A percentile compares a stretch with the other conserved stretches of the same genome.
Evolutionary conservation across 2,113 vertebrate genomes (phyloP).

Genomic region (Anseranas semipalmata): DNA sequence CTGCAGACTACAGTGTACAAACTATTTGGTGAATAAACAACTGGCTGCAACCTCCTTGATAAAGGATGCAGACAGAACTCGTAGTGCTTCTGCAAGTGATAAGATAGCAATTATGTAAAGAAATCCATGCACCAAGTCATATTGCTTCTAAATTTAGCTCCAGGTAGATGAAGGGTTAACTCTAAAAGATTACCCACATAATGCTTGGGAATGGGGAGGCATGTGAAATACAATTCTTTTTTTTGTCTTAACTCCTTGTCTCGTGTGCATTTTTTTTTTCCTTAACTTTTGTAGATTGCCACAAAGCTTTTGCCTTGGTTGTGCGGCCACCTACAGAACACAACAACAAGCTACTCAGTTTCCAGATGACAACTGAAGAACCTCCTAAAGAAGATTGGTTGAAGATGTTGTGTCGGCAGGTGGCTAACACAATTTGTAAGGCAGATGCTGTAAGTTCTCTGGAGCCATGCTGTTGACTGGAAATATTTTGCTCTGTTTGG

Average conservation of each 20-base stretch:
- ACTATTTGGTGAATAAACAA: not conserved
- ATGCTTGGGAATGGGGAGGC: not conserved
- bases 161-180: not conserved
- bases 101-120: not conserved
- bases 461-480: not conserved
- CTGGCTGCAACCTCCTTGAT: not conserved
- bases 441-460: constrained; percentile 89
- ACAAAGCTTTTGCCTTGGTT: constrained; percentile 93
- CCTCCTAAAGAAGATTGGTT: constrained; percentile 89
- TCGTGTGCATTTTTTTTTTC: not conserved
- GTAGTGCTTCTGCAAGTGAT: not conserved
- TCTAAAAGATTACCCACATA: not conserved
- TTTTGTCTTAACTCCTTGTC: not conserved
- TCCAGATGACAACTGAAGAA: constrained; percentile 92
- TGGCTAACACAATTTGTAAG: constrained; percentile 97
- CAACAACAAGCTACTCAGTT: constrained; percentile 94
- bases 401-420: constrained; percentile 89
- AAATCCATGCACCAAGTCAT: not conserved
- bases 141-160: not conserved
- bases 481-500: not conserved
- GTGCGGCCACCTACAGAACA: constrained; percentile 94
- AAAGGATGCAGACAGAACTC: not conserved
- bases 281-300: constrained; percentile 83
- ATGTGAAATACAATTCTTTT: not conserved
- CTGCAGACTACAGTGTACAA: not conserved